These are phyloP conservation scores for Hippocampus zosterae DNA, from an alignment of 2,113 vertebrate species.

Conservation along the genomic window DNA sequence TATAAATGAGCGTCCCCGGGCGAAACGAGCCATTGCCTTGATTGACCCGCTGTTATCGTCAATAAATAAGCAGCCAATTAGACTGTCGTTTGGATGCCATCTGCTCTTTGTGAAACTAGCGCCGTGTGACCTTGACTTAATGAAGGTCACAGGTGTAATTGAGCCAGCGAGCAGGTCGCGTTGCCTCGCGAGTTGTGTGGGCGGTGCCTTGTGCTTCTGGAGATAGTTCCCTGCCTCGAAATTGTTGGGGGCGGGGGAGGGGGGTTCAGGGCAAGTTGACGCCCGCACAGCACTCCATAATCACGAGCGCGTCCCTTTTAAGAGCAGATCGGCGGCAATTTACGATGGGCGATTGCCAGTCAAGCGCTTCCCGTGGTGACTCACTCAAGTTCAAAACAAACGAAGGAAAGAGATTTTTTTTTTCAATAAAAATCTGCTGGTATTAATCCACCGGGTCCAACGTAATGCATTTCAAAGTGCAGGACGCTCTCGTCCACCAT, in stretches of 20 bases:
- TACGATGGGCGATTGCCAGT: neutral
- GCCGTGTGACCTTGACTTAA: constrained; percentile 50
- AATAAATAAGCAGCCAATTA: constrained; percentile 69
- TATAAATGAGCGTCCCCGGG: constrained; percentile 49
- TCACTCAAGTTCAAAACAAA: neutral
- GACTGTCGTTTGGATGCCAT: constrained; percentile 45
- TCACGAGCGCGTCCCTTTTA: neutral
- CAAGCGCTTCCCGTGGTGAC: neutral
- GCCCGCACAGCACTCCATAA: neutral
- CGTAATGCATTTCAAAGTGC: neutral
- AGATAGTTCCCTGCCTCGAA: neutral
- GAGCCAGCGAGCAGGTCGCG: neutral
- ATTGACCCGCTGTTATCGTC: constrained; percentile 61
- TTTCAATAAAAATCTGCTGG: neutral
- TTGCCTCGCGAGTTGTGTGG: neutral
- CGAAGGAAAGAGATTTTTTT: neutral
- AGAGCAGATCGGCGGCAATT: neutral
- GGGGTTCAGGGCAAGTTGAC: no score
- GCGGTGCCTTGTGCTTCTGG: neutral
- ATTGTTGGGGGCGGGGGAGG: no score
- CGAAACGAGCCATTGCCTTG: constrained; percentile 52
- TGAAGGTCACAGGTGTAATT: neutral
- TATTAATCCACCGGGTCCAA: neutral
- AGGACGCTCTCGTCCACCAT: neutral
- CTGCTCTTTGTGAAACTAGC: constrained; percentile 46